A percentile compares a stretch with the other conserved stretches of the same genome.
Conservation (phyloP, 2,797 vertebrate species). For the Coluber constrictor region DNA sequence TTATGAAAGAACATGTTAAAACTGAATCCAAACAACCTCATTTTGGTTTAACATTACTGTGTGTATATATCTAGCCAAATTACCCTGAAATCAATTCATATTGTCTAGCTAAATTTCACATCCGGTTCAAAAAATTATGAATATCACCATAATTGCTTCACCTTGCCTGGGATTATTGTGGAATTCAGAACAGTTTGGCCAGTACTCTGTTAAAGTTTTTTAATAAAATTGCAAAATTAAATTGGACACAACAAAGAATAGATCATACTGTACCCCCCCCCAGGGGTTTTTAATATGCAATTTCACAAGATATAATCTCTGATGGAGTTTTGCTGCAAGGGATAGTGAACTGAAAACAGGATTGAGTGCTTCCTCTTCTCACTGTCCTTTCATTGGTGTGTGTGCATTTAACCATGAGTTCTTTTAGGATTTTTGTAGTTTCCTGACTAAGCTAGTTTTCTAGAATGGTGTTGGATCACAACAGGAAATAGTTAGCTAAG, state of each 20-base stretch:
- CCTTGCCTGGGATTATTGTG: background rate
- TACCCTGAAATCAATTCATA: background rate
- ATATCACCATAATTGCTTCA: background rate
- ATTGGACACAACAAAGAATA: background rate
- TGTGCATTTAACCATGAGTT: background rate
- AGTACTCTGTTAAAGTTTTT: background rate
- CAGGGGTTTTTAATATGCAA: background rate
- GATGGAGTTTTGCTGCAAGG: background rate
- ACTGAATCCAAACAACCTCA: background rate
- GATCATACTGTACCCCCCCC: background rate
- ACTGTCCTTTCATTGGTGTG: background rate
- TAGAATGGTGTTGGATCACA: background rate
- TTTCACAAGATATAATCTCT: background rate
- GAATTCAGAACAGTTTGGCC: background rate
- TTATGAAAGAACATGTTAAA: background rate
- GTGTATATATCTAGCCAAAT: background rate
- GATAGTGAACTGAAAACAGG: background rate
- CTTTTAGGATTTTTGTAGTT: background rate
- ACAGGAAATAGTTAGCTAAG: background rate
- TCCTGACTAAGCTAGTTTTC: background rate
- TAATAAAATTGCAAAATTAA: background rate
- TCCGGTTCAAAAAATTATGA: background rate
- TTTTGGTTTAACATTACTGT: background rate
- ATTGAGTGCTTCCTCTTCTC: background rate
- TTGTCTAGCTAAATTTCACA: background rate